phyloP scores from a whole-genome alignment of 2,797 vertebrate species.

The Tinamus major region DNA sequence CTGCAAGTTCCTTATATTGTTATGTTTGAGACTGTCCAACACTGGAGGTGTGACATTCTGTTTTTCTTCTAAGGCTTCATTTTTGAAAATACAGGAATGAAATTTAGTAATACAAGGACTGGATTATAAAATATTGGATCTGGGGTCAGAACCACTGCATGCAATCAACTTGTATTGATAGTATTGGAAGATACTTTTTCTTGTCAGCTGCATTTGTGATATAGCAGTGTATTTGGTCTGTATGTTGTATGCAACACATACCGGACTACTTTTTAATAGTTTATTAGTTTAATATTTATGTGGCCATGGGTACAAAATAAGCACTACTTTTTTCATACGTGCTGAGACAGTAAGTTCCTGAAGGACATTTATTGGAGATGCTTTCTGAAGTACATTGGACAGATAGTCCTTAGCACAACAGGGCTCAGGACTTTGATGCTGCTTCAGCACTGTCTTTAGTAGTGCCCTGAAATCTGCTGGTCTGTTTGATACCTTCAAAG shows the following conservation, averaged over 20 bases:
- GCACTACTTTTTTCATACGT: not conserved
- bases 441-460: not conserved
- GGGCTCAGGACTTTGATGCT: not conserved
- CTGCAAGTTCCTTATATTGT: not conserved
- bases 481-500: not conserved
- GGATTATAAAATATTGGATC: not conserved
- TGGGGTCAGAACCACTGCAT: not conserved
- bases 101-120: not conserved
- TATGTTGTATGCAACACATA: not conserved
- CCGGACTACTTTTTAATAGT: not conserved
- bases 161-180: not conserved
- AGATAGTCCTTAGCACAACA: not conserved
- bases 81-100: not conserved
- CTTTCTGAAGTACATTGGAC: not conserved
- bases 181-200: not conserved
- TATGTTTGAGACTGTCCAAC: not conserved
- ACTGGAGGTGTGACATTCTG: not conserved
- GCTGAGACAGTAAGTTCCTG: not conserved
- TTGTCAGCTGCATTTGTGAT: not conserved
- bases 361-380: not conserved
- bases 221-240: not conserved
- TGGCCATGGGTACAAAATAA: not conserved
- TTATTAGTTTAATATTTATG: not conserved
- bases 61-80: not conserved
- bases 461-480: not conserved